These are phyloP conservation scores for Osmerus eperlanus DNA, from an alignment of 2,113 vertebrate species.

Conservation along the genomic window DNA sequence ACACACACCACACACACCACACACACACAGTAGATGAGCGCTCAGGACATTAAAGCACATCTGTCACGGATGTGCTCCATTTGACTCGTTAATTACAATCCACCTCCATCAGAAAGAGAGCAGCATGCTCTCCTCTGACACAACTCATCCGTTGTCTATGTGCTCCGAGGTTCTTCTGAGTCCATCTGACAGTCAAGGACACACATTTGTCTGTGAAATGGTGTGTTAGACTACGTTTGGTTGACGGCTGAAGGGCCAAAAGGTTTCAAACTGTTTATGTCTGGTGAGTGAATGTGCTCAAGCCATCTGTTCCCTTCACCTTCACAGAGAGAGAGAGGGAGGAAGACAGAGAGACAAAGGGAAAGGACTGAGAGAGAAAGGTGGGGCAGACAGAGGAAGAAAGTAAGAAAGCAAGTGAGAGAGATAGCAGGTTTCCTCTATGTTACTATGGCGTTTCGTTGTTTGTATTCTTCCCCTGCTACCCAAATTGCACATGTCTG, in stretches of 20 bases:
- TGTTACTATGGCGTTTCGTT: too few species aligned
- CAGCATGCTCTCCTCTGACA: slow-evolving; percentile 41
- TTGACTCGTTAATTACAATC: slow-evolving; percentile 72
- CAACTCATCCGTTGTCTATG: slow-evolving; percentile 44
- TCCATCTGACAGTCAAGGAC: slow-evolving; percentile 38
- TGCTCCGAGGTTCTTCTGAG: slow-evolving; percentile 31
- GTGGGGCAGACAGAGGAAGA: slow-evolving; percentile 8
- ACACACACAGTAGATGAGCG: slow-evolving; percentile 14
- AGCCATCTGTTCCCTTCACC: too few species aligned
- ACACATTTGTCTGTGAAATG: slow-evolving; percentile 17
- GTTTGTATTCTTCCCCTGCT: too few species aligned
- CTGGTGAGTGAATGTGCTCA: too few species aligned
- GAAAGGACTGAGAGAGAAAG: neutral
- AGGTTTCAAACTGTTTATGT: neutral
- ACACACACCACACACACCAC: neutral
- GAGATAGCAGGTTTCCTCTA: too few species aligned
- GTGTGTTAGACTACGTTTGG: neutral
- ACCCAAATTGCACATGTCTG: too few species aligned
- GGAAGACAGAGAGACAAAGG: neutral
- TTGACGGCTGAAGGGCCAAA: neutral
- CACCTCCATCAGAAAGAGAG: slow-evolving; percentile 58
- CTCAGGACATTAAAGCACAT: slow-evolving; percentile 62
- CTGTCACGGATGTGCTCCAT: slow-evolving; percentile 70
- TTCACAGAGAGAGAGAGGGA: neutral
- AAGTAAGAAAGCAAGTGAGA: neutral